Evolutionary conservation across 2,113 vertebrate species (phyloP), one percentile per base, ranked within the genome.

Genomic region (Symphodus melops): DNA sequence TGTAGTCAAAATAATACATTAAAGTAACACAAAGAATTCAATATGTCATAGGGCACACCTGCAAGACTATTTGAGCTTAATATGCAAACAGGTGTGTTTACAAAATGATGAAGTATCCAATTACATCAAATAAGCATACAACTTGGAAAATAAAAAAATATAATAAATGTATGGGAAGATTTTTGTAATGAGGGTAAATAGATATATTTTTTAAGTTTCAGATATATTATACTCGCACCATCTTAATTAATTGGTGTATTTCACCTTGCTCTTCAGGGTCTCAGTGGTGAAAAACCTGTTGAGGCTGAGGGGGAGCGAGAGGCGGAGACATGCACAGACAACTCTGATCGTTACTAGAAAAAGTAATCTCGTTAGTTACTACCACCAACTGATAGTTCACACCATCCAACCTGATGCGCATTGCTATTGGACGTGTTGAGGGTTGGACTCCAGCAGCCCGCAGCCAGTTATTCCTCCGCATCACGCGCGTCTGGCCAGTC

Each of bases 351-450:
- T 67, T 72, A 59, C 39, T 13, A 44, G 71, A 62, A 54, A 46
- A 79, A 75, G 65, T 75, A 77, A 77, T 75, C 41, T 9, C 52
- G 46, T 79, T 70, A 75, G 46, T 79, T 70, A 75, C 74, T 46
- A 53, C 58, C 33, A 4, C 33, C 53, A 42, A 52, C 58, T 42
- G 51, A 61, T 55, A 14, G 54, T 23, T 48, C 66, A 66, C 58
- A 62, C 13, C 17, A 1, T 28, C 69, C 69, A 67, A 73, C 60
- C 17, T 33, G 49, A 52, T 13, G 65, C 79, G 75, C 81, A 13
- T 23, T 70, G 83, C 86, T 71, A 88, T 90, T 90, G 89, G 91
- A 74, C 84, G 81, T 49, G 58, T 62, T 25, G 67, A 75, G 79
- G 78, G 77, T 62, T 88, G 81, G 81, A 77, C 81, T 84, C 79